Conservation (phyloP, 2,113 vertebrate genomes). For the Euleptes europaea region DNA sequence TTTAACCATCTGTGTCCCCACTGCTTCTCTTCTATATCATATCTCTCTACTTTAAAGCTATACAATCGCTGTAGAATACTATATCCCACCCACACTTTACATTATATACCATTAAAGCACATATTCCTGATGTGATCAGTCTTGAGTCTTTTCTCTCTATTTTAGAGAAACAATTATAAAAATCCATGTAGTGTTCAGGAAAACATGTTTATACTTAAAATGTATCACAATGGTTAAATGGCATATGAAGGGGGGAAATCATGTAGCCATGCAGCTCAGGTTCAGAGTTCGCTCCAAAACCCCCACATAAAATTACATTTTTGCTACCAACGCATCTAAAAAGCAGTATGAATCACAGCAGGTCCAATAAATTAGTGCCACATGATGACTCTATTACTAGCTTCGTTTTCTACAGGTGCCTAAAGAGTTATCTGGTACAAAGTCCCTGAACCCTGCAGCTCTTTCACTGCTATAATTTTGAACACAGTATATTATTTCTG, state of each 20-base stretch:
- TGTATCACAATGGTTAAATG: conserved; percentile 63
- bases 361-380: not conserved
- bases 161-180: conserved; percentile 62
- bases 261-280: not conserved
- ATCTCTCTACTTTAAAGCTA: not conserved
- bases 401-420: not conserved
- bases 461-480: too few species aligned
- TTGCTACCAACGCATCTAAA: not conserved
- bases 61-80: not conserved
- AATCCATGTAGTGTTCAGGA: conserved; percentile 49
- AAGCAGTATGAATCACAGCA: not conserved
- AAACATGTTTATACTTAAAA: conserved; percentile 56
- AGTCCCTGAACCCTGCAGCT: not conserved
- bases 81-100: too few species aligned
- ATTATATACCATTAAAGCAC: not conserved
- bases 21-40: not conserved
- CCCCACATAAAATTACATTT: not conserved
- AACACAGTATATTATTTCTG: not conserved
- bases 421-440: not conserved
- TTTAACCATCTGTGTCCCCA: not conserved
- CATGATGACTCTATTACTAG: not conserved
- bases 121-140: not conserved
- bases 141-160: too few species aligned
- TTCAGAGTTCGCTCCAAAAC: not conserved
- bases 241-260: conserved; percentile 49